Conservation (phyloP, 2,888 invertebrate genomes). For the Lobophora halterata region DNA sequence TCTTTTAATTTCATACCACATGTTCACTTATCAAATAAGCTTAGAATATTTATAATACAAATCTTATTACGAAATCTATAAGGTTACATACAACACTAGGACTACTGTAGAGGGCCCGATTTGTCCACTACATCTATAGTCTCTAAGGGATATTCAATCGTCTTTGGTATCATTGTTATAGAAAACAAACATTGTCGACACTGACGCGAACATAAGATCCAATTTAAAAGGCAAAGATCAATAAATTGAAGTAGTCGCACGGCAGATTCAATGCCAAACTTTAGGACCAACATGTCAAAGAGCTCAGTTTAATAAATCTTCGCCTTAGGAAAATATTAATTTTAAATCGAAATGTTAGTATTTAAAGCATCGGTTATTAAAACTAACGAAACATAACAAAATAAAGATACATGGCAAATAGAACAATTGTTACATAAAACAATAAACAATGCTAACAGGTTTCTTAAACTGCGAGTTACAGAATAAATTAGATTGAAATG, state of each 20-base stretch:
- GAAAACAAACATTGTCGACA: slow-evolving; percentile 60
- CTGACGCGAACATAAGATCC: slow-evolving; percentile 44
- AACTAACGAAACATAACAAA: slow-evolving; percentile 71
- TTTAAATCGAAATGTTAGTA: slow-evolving; percentile 61
- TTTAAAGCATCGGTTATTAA: slow-evolving; percentile 71
- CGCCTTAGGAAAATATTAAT: slow-evolving; percentile 64
- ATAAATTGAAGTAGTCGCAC: slow-evolving; percentile 25
- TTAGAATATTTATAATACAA: slow-evolving; percentile 72
- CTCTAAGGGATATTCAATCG: slow-evolving; percentile 76
- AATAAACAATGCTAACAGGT: slow-evolving; percentile 31
- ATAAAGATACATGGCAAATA: slow-evolving; percentile 55
- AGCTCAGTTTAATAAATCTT: slow-evolving; percentile 4
- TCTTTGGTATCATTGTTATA: slow-evolving; percentile 79
- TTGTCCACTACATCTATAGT: slow-evolving; percentile 53
- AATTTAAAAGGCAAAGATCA: slow-evolving; percentile 16
- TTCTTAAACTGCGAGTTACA: too few species aligned
- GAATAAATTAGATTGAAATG: slow-evolving; percentile 32
- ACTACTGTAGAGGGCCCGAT: slow-evolving; percentile 45
- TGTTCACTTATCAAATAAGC: slow-evolving; percentile 48
- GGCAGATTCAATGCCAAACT: slow-evolving; percentile 23
- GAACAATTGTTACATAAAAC: slow-evolving; percentile 43
- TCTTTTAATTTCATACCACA: slow-evolving; percentile 59
- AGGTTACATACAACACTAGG: slow-evolving; percentile 66
- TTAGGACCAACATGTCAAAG: neutral
- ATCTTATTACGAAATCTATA: slow-evolving; percentile 72